Base-by-base conservation (phyloP, 1,140 invertebrate genomes). In the Metaphire vulgaris region DNA sequence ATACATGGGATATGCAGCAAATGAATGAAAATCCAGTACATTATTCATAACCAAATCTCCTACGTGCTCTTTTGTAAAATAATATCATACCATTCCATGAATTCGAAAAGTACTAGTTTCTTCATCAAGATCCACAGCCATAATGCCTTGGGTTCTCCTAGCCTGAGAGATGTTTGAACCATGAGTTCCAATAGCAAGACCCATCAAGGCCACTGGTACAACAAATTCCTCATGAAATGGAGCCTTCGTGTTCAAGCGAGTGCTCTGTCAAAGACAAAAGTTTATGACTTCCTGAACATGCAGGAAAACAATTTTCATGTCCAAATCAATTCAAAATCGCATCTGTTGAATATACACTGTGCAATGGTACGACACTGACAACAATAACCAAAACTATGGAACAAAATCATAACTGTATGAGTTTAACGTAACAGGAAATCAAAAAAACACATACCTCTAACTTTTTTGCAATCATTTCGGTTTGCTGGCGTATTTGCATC, bases 101-200 rank as follows among this genome's bases (percentile, higher is more conserved):
- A 98, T 95, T 89, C 95, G 96, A 87, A 97, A 98, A 76, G 92
- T 96, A 88, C 95, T 97, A 0, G 93, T 91, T 82, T 92, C 90
- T 88, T 98, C 96, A 87, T 97, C 94, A 69, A 98, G 88, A 87
- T 98, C 96, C 84, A 99, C 98, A 73, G 74, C 80, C n/a, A 82
- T 88, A 94, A 99, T 93, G 81, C 96, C 96, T 75, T 93, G 91
- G 69, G 99, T 91, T 87, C 95, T 94, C 78, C 97, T 89, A 78
- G 96, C 97, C 83, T 93, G 92, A 85, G 97, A 94, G 82, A 99
- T 99, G 88, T 99, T 99, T 77, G 91, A 91, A 81, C 96, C 97
- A 86, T 98, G 95, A 79, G 94, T 93, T 79, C 96, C 96, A 78
- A 90, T 90, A 6, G 89, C 89, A 81, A 99, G 88, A 74, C 97